Conservation (phyloP, 2,113 vertebrate genomes). For the Proteles cristata region DNA sequence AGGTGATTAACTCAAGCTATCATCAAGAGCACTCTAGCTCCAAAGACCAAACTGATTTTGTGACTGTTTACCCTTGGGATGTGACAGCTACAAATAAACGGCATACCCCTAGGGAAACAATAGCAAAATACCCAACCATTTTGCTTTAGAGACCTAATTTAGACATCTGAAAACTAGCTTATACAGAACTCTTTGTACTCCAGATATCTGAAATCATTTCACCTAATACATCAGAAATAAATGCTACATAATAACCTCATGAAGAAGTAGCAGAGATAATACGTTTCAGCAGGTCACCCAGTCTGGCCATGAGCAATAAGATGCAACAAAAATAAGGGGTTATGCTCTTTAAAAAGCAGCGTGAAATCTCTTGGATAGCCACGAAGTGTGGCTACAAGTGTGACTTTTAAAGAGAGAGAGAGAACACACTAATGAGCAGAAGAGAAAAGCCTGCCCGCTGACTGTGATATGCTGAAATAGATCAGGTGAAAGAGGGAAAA, state of each 20-base stretch:
- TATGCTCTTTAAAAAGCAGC: not conserved
- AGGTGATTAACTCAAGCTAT: not conserved
- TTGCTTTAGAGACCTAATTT: slow-evolving; percentile 60
- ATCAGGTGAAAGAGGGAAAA: not conserved
- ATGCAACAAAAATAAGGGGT: not conserved
- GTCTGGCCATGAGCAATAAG: not conserved
- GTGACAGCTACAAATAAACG: slow-evolving; percentile 69
- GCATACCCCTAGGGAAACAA: slow-evolving; percentile 68
- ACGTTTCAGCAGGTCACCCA: not conserved
- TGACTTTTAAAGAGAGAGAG: slow-evolving; percentile 21
- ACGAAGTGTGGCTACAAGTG: not conserved
- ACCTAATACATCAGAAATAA: slow-evolving; percentile 37
- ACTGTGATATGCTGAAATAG: not conserved
- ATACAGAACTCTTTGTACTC: slow-evolving; percentile 45
- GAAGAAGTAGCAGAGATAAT: slow-evolving; percentile 7
- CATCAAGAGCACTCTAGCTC: not conserved
- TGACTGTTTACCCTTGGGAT: slow-evolving; percentile 35
- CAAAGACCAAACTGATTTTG: slow-evolving; percentile 14
- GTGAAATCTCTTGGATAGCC: not conserved
- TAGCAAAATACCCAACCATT: slow-evolving; percentile 65
- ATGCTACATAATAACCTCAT: not conserved
- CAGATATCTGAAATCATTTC: slow-evolving; percentile 47
- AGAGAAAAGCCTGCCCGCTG: not conserved
- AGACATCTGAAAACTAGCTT: slow-evolving; percentile 73
- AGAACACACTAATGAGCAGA: not conserved